Evolutionary conservation across 2,797 vertebrate species (phyloP).

Genomic region (Labeo calbasu): DNA sequence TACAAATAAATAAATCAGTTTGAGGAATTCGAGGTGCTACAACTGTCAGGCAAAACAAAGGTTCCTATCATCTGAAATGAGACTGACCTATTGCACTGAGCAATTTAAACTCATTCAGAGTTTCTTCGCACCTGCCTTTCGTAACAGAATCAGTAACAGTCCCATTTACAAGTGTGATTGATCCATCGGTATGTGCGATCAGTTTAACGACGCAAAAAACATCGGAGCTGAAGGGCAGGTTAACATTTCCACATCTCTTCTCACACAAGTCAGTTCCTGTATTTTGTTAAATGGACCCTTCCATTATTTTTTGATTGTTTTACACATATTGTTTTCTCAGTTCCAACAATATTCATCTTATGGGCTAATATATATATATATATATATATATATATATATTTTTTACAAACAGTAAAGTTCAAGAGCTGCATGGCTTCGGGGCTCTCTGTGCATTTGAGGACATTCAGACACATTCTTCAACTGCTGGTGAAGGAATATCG

Average conservation of each 20-base stretch:
- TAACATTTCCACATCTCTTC: background rate
- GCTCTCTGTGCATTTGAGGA: slow-evolving; percentile 19
- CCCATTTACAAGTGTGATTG: background rate
- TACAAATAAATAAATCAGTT: slow-evolving; percentile 36
- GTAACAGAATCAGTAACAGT: background rate
- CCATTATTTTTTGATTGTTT: slow-evolving; percentile 14
- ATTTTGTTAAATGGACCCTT: background rate
- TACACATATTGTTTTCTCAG: background rate
- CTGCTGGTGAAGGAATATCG: slow-evolving; percentile 30
- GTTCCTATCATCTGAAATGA: background rate
- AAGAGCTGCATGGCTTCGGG: background rate
- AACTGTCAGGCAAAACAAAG: slow-evolving; percentile 11
- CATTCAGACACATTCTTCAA: slow-evolving; percentile 13
- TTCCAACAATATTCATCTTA: background rate
- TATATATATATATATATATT: background rate
- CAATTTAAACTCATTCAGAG: background rate
- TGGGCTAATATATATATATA: background rate
- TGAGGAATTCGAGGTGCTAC: background rate
- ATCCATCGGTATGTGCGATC: background rate
- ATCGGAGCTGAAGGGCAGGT: background rate
- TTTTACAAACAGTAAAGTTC: background rate
- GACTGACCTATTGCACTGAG: slow-evolving; percentile 3
- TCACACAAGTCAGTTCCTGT: background rate
- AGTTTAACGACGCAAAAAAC: background rate
- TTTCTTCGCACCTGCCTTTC: background rate